phyloP scores from a whole-genome alignment of 2,888 invertebrate species.

The Panzeria rudis region DNA sequence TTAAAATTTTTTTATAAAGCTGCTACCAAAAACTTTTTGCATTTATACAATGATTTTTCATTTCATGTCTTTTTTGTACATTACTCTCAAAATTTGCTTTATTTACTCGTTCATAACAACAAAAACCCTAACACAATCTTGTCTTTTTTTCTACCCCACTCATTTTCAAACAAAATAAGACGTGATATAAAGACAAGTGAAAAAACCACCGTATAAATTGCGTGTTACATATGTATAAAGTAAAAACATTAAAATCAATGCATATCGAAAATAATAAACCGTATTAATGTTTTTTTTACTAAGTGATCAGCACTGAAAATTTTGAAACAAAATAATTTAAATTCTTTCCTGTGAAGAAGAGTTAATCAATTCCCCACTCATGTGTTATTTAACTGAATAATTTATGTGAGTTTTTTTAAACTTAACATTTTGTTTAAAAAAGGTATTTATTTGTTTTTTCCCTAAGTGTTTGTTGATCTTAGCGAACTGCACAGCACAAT shows the following conservation, averaged over 20 bases:
- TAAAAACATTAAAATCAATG: not conserved
- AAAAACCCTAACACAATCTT: no score
- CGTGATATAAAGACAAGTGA: no score
- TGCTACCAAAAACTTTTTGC: no score
- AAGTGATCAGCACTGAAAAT: constrained; percentile 47
- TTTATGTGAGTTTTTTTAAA: constrained; percentile 62
- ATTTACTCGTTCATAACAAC: no score
- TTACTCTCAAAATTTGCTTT: no score
- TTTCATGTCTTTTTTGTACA: no score
- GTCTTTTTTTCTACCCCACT: no score
- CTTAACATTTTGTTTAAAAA: constrained; percentile 30
- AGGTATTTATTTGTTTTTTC: constrained; percentile 9
- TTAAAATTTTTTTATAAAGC: no score
- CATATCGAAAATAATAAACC: not conserved
- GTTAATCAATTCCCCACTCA: constrained; percentile 70
- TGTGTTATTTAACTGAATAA: constrained; percentile 60
- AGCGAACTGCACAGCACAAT: constrained; percentile 52
- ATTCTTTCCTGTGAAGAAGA: constrained; percentile 51
- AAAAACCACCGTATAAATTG: no score
- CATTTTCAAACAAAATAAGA: no score
- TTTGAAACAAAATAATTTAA: constrained; percentile 49
- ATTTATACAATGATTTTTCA: no score
- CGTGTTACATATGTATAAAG: not conserved
- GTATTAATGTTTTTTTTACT: no score
- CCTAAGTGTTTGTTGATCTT: constrained; percentile 67